phyloP scores from a whole-genome alignment of 1,140 invertebrate genomes.

The Procambarus clarkii region DNA sequence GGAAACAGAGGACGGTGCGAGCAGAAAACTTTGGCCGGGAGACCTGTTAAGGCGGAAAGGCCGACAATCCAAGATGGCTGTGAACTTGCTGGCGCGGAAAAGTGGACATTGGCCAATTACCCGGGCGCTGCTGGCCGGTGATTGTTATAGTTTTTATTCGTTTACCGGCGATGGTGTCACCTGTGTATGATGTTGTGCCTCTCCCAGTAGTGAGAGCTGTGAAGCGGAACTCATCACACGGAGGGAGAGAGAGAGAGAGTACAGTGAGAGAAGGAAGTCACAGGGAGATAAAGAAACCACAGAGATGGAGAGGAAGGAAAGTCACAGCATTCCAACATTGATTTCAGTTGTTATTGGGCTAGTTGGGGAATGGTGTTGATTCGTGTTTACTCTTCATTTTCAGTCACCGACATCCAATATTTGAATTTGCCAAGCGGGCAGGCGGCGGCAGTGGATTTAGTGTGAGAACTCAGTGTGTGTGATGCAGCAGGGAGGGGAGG shows the following conservation, averaged over 20 bases:
- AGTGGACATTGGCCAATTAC: slow-evolving; percentile 27
- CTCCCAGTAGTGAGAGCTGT: too few species aligned
- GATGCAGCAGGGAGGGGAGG: background rate
- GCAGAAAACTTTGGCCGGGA: background rate
- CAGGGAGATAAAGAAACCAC: background rate
- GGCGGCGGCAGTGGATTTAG: background rate
- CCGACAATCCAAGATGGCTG: slow-evolving; percentile 12
- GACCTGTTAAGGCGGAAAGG: background rate
- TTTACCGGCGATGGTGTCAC: background rate
- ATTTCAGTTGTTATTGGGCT: background rate
- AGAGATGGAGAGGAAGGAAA: too few species aligned
- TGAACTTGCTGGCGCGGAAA: slow-evolving; percentile 28
- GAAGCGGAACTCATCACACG: too few species aligned
- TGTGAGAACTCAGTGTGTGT: background rate
- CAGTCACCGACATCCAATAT: slow-evolving; percentile 24
- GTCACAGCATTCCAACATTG: background rate
- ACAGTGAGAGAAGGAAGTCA: too few species aligned
- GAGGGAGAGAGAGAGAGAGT: too few species aligned
- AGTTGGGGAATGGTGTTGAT: background rate
- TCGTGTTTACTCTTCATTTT: slow-evolving; percentile 24
- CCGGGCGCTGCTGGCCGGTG: background rate
- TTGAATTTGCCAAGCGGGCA: slow-evolving; percentile 29
- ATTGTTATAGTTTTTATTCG: background rate
- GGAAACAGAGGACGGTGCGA: background rate
- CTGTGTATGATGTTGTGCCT: too few species aligned